Conservation (phyloP, 2,888 invertebrate genomes). For the Lutraria lutraria region DNA sequence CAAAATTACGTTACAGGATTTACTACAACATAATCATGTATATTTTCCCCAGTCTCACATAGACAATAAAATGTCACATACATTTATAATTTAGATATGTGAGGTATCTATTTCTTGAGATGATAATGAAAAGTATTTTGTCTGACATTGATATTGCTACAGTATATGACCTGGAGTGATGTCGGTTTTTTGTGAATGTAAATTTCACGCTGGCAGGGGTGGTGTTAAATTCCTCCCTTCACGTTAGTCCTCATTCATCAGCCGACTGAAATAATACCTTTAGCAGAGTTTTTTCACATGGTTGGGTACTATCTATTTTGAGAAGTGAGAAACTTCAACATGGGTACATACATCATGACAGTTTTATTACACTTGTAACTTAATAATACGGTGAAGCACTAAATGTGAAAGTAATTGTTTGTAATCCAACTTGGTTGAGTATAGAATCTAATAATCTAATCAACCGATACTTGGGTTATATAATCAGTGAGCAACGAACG, state of each 20-base stretch:
- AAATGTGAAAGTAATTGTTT: no score
- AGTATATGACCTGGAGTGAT: background rate
- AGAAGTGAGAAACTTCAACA: background rate
- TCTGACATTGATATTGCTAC: conserved; percentile 19
- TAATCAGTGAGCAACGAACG: no score
- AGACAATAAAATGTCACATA: conserved; percentile 21
- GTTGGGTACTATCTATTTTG: conserved; percentile 1
- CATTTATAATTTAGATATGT: conserved; percentile 22
- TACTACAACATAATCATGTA: background rate
- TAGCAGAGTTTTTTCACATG: background rate
- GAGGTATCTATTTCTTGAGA: conserved; percentile 37
- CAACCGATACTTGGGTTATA: no score
- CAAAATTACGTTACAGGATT: background rate
- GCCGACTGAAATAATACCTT: background rate
- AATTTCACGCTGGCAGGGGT: conserved; percentile 29
- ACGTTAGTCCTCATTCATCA: conserved; percentile 32
- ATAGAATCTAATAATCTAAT: no score
- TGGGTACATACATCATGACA: background rate
- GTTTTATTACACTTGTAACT: no score
- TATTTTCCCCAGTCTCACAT: conserved; percentile 8
- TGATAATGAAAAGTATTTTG: conserved; percentile 39
- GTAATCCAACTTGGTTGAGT: no score
- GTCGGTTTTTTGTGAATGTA: conserved; percentile 25
- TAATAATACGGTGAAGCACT: no score
- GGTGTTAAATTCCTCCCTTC: conserved; percentile 9